Base-by-base conservation (phyloP, 2,888 invertebrate genomes). In the Oligia strigilis region DNA sequence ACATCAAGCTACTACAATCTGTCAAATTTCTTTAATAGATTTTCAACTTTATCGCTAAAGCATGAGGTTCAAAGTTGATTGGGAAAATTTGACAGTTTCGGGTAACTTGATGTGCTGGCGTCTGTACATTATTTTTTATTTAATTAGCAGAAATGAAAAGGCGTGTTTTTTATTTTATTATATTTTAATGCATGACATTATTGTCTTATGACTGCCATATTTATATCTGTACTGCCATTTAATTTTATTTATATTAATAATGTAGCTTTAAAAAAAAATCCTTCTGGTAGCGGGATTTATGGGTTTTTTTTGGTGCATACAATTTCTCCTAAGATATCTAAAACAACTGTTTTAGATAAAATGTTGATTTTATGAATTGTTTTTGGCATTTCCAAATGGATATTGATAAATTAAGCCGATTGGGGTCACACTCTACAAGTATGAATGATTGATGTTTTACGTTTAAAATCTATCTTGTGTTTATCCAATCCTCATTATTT, bases 91-190 rank as follows among this genome's bases (percentile, higher is more conserved):
- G 36, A 36, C 3, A 36, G 36, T 36, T 36, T 36, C 36, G 36
- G 36, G 36, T 36, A 36, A 36, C 36, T 36, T 36, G 36, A 36
- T 36, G 36, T 36, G 4, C 36, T 36, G 36, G 36, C 36, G 36
- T 36, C 36, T 36, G 36, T 36, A 36, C 1, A 17, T 29, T 46
- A 14, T 29, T 6, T 36, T 66, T 60, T 52, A 78, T 49, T 52
- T n/a, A 55, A 40, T 23, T 58, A 55, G n/a, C 11, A 62, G 92
- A 93, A 95, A 94, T 95, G 95, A 93, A 94, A 95, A 95, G 95
- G 96, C 95, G 96, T 96, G 96, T 94, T 80, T 75, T 76, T 82
- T 71, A 84, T 81, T 90, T 82, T 84, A 74, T 74, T 75, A 80
- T 71, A 84, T 83, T 89, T 82, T 82, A 74, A 81, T 86, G 82